Evolutionary conservation across 2,888 invertebrate species (phyloP).

Genomic region (Xanthia togata): DNA sequence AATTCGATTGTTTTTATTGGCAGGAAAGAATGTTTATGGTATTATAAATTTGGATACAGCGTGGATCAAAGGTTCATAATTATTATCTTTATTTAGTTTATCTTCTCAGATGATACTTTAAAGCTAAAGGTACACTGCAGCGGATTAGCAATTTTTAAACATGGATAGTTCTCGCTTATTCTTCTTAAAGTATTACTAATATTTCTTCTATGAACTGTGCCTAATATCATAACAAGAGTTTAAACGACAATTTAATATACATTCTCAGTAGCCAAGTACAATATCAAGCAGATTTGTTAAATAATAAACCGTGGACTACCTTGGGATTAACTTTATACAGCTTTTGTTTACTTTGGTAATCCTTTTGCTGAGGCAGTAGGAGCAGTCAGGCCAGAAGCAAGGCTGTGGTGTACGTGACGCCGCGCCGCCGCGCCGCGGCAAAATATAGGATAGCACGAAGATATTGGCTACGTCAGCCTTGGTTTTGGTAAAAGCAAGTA

Average conservation of each 20-base stretch:
- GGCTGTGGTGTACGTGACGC: constrained; percentile 60
- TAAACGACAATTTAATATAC: constrained; percentile 5
- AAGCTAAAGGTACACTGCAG: neutral
- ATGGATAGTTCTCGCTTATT: neutral
- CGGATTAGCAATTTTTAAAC: neutral
- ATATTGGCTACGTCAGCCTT: constrained; percentile 7
- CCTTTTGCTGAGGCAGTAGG: constrained; percentile 76
- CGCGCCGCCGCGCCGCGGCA: constrained; percentile 44
- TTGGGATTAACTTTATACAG: constrained; percentile 78
- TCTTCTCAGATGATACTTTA: neutral
- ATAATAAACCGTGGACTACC: constrained; percentile 64
- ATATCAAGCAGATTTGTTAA: constrained; percentile 69
- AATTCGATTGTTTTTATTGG: neutral
- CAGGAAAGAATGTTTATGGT: neutral
- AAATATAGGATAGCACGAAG: constrained; percentile 9
- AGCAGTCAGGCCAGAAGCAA: constrained; percentile 73
- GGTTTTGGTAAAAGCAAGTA: neutral
- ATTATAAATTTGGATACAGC: neutral
- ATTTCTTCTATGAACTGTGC: neutral
- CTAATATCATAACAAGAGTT: neutral
- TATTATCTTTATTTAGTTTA: neutral
- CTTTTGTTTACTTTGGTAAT: constrained; percentile 83
- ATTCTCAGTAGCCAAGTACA: constrained; percentile 40
- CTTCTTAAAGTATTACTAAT: neutral
- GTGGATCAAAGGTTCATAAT: no score